phyloP scores from a whole-genome alignment of 2,797 vertebrate species.

The Catharus ustulatus region DNA sequence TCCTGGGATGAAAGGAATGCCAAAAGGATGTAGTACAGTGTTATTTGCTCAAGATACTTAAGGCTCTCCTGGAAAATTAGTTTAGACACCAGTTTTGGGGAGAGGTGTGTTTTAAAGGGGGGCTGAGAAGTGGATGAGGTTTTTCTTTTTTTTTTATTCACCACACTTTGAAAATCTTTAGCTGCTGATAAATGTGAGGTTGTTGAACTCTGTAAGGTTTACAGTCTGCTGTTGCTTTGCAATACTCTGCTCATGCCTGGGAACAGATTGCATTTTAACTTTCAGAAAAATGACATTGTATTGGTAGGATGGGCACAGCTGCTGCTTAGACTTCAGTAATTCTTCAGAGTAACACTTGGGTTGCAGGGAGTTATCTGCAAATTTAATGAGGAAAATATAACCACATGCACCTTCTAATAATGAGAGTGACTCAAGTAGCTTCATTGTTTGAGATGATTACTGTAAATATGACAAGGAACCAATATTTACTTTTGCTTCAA shows the following conservation, averaged over 20 bases:
- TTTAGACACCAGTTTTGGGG: background rate
- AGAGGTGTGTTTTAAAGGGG: background rate
- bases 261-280: background rate
- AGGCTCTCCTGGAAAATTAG: background rate
- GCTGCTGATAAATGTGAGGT: background rate
- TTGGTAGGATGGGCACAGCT: background rate
- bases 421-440: background rate
- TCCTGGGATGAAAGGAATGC: background rate
- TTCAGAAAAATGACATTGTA: background rate
- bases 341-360: background rate
- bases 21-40: background rate
- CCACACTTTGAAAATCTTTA: background rate
- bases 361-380: background rate
- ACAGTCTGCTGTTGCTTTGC: background rate
- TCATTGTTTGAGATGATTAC: conserved; percentile 21
- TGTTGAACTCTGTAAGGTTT: background rate
- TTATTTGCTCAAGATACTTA: background rate
- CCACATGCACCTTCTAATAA: background rate
- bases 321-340: background rate
- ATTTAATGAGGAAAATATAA: background rate
- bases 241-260: background rate
- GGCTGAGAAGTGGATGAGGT: background rate
- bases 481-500: conserved; percentile 16
- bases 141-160: fast-evolving
- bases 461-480: background rate